phyloP scores from a whole-genome alignment of 2,113 vertebrate genomes.

The Prochilodus magdalenae region DNA sequence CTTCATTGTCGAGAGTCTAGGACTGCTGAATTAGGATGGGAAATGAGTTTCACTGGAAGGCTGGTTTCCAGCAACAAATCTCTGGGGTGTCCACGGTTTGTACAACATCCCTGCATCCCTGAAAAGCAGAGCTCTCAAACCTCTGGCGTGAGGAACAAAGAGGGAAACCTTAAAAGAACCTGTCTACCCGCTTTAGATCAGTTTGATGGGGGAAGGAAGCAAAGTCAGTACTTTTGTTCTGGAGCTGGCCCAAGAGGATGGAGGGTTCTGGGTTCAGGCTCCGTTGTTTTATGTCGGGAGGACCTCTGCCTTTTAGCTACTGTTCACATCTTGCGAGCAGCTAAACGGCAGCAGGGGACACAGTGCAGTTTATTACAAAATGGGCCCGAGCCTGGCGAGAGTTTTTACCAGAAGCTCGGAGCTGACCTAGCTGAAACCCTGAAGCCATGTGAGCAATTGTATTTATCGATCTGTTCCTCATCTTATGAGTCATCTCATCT shows the following conservation, averaged over 20 bases:
- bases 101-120: constrained; percentile 16
- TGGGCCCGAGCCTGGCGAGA: constrained; percentile 20
- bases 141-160: neutral
- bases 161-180: neutral
- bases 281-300: constrained; percentile 14
- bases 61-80: neutral
- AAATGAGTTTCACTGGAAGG: neutral
- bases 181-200: constrained; percentile 25
- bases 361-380: constrained; percentile 44
- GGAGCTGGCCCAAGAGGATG: constrained; percentile 8
- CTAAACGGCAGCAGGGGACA: constrained; percentile 21
- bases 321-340: constrained; percentile 35
- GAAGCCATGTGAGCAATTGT: constrained; percentile 32
- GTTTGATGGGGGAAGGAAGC: constrained; percentile 25
- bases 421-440: constrained; percentile 36
- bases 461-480: constrained; percentile 38
- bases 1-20: neutral
- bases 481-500: constrained; percentile 31
- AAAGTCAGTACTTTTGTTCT: constrained; percentile 13
- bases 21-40: neutral
- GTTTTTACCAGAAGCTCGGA: constrained; percentile 36
- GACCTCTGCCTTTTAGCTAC: constrained; percentile 38
- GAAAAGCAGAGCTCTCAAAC: constrained; percentile 3
- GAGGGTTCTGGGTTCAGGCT: neutral
- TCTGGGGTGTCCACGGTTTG: neutral